Conservation (phyloP, 1,140 invertebrate genomes). For the Euglossa dilemma region DNA sequence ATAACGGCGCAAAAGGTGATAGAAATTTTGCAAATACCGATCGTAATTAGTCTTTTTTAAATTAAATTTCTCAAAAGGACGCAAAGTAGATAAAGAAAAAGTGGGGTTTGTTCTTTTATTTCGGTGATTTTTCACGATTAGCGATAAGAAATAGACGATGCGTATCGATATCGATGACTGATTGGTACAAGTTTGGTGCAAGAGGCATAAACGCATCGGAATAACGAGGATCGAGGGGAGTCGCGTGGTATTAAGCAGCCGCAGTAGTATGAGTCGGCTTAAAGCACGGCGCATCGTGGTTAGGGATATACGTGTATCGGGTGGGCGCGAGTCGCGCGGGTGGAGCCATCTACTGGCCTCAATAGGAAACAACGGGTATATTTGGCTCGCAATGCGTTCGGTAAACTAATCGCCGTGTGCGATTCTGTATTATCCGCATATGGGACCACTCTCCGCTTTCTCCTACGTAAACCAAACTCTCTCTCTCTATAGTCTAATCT, state of each 20-base stretch:
- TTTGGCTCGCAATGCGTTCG: constrained; percentile 32
- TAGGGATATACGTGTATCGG: constrained; percentile 18
- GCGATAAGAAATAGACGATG: neutral
- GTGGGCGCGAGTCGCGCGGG: constrained; percentile 10
- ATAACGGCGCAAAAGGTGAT: no score
- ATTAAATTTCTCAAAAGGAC: no score
- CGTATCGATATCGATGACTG: neutral
- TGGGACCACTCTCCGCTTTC: no score
- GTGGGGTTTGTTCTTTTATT: no score
- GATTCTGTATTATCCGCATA: constrained; percentile 47
- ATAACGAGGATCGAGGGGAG: neutral
- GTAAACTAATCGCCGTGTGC: constrained; percentile 52
- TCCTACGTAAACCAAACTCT: no score
- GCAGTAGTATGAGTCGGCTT: constrained; percentile 16
- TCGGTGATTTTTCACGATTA: no score
- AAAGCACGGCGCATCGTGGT: neutral
- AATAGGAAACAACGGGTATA: constrained; percentile 31
- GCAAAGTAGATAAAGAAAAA: no score
- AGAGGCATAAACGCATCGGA: neutral
- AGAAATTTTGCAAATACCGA: no score
- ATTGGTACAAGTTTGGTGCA: neutral
- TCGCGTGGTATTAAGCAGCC: neutral
- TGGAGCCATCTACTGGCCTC: constrained; percentile 63
- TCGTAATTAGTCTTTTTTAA: no score
- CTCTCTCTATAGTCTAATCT: no score